Conservation (phyloP, 2,113 vertebrate genomes). For the Riparia riparia region DNA sequence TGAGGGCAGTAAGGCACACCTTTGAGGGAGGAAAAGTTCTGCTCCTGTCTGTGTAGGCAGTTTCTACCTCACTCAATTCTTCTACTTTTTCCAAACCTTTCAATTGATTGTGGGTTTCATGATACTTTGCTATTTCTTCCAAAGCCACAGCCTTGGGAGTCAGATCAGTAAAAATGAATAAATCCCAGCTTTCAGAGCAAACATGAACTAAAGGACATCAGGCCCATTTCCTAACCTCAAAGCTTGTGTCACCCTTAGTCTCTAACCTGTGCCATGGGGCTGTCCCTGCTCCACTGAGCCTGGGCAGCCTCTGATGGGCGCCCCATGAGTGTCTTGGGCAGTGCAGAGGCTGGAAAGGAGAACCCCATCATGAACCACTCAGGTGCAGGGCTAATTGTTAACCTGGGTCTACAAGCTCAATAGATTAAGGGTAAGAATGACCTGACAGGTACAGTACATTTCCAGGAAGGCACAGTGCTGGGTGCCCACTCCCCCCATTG, state of each 20-base stretch:
- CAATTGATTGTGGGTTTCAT: background rate
- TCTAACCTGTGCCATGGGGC: background rate
- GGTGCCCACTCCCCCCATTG: background rate
- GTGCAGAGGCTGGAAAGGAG: background rate
- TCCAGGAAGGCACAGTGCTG: background rate
- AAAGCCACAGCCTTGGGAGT: background rate
- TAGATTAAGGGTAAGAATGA: background rate
- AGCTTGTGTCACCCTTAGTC: background rate
- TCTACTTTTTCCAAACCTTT: background rate
- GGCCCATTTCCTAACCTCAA: background rate
- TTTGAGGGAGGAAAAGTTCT: background rate
- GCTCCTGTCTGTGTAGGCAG: background rate
- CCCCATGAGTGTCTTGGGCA: fast-evolving
- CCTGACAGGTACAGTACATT: background rate
- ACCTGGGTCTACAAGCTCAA: background rate
- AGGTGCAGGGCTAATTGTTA: background rate
- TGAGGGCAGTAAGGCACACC: background rate
- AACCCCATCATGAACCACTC: background rate
- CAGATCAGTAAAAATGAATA: background rate
- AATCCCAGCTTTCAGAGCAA: background rate
- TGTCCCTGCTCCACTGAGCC: background rate
- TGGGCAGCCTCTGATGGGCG: background rate
- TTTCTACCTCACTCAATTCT: background rate
- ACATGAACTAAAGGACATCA: background rate
- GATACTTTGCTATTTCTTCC: background rate